A percentile compares a stretch with the other conserved stretches of the same genome.
Evolutionary conservation across 1,140 invertebrate species (phyloP).

Genomic region (Drosophila kanapiae): DNA sequence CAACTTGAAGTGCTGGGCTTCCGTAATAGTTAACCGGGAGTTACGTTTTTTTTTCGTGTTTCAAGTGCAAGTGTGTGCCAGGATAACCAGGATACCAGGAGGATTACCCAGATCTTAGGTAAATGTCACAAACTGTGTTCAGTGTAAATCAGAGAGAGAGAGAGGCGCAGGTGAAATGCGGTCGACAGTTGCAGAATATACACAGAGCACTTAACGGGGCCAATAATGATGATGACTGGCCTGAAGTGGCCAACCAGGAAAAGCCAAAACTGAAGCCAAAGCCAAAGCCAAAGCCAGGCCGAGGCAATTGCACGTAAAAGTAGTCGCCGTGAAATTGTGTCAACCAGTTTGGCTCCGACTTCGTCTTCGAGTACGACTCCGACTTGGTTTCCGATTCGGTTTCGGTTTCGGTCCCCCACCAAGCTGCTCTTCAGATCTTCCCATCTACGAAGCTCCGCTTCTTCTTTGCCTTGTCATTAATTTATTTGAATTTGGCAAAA

Average conservation of each 20-base stretch:
- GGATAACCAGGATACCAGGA: constrained; percentile 16
- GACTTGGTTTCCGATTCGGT: constrained; percentile 5
- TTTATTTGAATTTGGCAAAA: constrained; percentile 71
- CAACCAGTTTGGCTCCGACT: constrained; percentile 68
- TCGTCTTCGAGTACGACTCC: neutral
- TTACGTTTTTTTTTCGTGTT: constrained; percentile 13
- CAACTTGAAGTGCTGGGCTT: constrained; percentile 1
- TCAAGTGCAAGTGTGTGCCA: constrained; percentile 15
- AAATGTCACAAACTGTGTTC: neutral
- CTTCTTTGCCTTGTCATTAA: constrained; percentile 42
- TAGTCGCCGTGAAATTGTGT: constrained; percentile 79
- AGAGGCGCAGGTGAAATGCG: constrained; percentile 25
- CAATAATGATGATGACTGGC: constrained; percentile 37
- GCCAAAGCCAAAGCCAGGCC: constrained; percentile 18
- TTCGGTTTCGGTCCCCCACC: neutral
- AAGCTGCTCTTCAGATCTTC: constrained; percentile 5
- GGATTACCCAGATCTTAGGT: constrained; percentile 11
- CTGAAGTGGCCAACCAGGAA: constrained; percentile 12
- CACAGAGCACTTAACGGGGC: constrained; percentile 35
- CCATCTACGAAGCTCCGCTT: constrained; percentile 34
- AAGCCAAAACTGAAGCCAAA: constrained; percentile 20
- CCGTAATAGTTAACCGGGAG: neutral
- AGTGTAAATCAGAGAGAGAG: neutral
- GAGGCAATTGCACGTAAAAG: constrained; percentile 73
- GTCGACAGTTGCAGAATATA: constrained; percentile 29